These are phyloP conservation scores for Drosophila obscura DNA, from an alignment of 1,140 invertebrate genomes.

Conservation along the genomic window DNA sequence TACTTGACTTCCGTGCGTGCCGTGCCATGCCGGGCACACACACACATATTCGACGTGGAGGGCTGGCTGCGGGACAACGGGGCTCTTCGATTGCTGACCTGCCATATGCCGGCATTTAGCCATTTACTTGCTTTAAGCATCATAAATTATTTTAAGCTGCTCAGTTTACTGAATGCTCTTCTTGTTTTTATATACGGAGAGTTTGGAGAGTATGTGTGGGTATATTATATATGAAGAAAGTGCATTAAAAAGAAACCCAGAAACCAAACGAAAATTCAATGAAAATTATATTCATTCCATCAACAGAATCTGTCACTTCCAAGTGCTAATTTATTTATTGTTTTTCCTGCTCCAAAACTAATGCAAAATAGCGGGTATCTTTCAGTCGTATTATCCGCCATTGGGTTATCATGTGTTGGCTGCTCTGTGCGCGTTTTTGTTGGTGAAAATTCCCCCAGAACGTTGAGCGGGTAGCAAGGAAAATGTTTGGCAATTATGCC, in stretches of 20 bases:
- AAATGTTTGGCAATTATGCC: slow-evolving; percentile 78
- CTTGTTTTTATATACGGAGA: slow-evolving; percentile 40
- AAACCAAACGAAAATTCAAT: too few species aligned
- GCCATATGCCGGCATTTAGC: slow-evolving; percentile 79
- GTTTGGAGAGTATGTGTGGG: too few species aligned
- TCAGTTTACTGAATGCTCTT: slow-evolving; percentile 49
- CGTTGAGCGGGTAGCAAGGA: slow-evolving; percentile 33
- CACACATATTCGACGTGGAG: slow-evolving; percentile 5
- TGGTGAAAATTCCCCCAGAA: slow-evolving; percentile 28
- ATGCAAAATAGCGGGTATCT: too few species aligned
- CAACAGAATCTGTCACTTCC: too few species aligned
- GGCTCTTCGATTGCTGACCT: slow-evolving; percentile 71
- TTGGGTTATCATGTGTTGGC: not conserved
- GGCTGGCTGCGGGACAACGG: too few species aligned
- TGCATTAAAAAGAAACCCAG: too few species aligned
- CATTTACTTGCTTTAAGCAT: slow-evolving; percentile 79
- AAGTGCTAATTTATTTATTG: too few species aligned
- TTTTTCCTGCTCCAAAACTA: too few species aligned
- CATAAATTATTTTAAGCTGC: slow-evolving; percentile 81
- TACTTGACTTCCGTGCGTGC: slow-evolving; percentile 81
- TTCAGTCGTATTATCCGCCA: too few species aligned
- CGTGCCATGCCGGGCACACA: slow-evolving; percentile 4
- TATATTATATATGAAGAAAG: too few species aligned
- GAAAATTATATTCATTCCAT: too few species aligned
- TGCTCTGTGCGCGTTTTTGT: slow-evolving; percentile 37